A percentile compares a stretch with the other conserved stretches of the same genome.
Conservation (phyloP, 2,113 vertebrate genomes). For the Pelvicachromis taeniatus region DNA sequence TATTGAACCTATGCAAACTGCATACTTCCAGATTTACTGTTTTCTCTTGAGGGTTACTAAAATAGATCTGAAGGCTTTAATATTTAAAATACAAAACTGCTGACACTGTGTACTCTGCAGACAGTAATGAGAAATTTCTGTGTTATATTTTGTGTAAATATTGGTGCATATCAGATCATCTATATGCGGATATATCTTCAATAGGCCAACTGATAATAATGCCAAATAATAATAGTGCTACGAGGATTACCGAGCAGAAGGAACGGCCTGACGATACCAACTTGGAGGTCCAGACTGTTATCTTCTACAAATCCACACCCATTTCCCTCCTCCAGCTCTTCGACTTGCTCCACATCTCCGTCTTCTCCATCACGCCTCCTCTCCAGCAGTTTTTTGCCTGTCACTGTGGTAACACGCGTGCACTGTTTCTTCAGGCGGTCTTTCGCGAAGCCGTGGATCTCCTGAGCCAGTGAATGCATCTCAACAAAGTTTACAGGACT, state of each 20-base stretch:
- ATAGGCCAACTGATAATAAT: not conserved
- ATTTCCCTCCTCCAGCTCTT: conserved; percentile 32
- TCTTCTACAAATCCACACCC: conserved; percentile 86
- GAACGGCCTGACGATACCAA: conserved; percentile 84
- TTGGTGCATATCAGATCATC: not conserved
- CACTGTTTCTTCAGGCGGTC: conserved; percentile 82
- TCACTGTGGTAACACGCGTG: conserved; percentile 85
- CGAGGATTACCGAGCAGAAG: conserved; percentile 83
- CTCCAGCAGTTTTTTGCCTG: conserved; percentile 82
- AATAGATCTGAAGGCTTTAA: not conserved
- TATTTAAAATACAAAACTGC: not conserved
- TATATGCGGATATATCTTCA: not conserved
- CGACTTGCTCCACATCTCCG: not conserved
- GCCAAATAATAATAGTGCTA: not conserved
- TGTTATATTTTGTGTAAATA: not conserved
- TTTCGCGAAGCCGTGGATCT: conserved; percentile 85
- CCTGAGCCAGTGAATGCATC: conserved; percentile 85
- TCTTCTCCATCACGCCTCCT: conserved; percentile 74
- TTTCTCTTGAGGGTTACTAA: not conserved
- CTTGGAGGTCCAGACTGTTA: conserved; percentile 83
- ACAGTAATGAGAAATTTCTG: not conserved
- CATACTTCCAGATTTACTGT: not conserved
- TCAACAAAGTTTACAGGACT: not conserved
- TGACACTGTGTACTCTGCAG: not conserved
- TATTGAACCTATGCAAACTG: not conserved